Evolutionary conservation across 2,888 invertebrate genomes (phyloP).

Genomic region (Melolontha melolontha): DNA sequence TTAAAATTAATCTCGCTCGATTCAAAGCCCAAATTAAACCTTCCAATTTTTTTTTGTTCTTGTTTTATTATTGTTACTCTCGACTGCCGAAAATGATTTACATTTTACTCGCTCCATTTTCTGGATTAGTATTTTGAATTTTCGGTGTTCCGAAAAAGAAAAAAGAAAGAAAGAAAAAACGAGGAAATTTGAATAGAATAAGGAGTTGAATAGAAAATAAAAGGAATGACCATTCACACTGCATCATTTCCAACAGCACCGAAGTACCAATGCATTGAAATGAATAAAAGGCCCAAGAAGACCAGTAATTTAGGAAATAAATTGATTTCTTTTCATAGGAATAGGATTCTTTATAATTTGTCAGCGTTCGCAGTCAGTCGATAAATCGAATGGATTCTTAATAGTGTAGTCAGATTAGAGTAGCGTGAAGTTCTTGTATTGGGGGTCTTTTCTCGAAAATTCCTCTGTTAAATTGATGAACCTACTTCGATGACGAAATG

Average conservation of each 20-base stretch:
- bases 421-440: slow-evolving; percentile 19
- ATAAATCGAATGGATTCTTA: not conserved
- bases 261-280: too few relatives aligned
- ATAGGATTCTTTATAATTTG: slow-evolving; percentile 28
- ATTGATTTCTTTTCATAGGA: slow-evolving; percentile 50
- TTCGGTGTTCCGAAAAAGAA: too few relatives aligned
- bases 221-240: too few relatives aligned
- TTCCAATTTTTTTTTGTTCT: too few relatives aligned
- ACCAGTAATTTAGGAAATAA: slow-evolving; percentile 49
- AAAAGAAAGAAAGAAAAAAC: too few relatives aligned
- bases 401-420: slow-evolving; percentile 18
- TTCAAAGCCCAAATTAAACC: too few relatives aligned
- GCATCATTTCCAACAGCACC: too few relatives aligned
- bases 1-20: too few relatives aligned
- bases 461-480: slow-evolving; percentile 26
- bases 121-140: slow-evolving; percentile 6
- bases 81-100: slow-evolving; percentile 16
- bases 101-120: slow-evolving; percentile 18
- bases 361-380: slow-evolving; percentile 15
- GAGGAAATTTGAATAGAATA: too few relatives aligned
- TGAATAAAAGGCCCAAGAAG: slow-evolving; percentile 13
- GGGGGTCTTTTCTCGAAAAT: slow-evolving; percentile 11
- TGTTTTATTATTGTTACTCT: too few relatives aligned
- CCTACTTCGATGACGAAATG: too few relatives aligned
- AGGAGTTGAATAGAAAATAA: too few relatives aligned